Base-by-base conservation (phyloP, 2,113 vertebrate genomes). In the Pelmatolapia mariae region DNA sequence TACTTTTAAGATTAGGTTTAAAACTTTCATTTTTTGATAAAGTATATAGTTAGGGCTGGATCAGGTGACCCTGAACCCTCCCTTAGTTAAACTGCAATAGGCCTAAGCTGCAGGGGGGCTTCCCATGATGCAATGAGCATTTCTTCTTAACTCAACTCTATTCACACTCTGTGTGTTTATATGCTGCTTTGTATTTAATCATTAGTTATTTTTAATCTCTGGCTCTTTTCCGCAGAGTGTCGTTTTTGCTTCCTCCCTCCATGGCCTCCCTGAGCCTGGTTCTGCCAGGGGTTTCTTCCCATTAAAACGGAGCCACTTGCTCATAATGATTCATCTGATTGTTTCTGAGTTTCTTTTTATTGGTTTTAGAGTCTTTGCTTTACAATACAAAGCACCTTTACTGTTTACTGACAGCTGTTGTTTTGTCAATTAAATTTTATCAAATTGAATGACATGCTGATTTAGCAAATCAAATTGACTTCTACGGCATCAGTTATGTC, bases 81-180 rank as follows among this genome's bases (percentile, higher is more conserved):
- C 19, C 36, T 68, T 68, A 38, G 33, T 68, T 68, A 68, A 38
- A 38, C 61, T 68, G n/a, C 33, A 68, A 68, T 68, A 68, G 61
- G 31, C 33, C 33, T 7, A 66, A 13, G 61, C 19, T 38, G 33
- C 33, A 38, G 61, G 33, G 19, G 19, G 3, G 1, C 61, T 38
- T 38, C 33, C 61, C 63, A 68, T 68, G 19, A 68, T 68, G 33
- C 63, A 68, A n/a, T 38, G 33, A 38, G 63, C 33, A 68, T 38
- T 68, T 68, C 63, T 22, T 13, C 33, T 38, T 68, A 38, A 68
- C 38, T 68, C 19, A 38, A 8, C 33, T 68, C 63, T 68, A 22
- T 68, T 68, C 33, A 68, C 19, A 38, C 11, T 68, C 10, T 38
- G 1, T 38, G 61, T 66, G 61, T 68, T 66, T 36, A 36, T 36